Evolutionary conservation across 2,797 vertebrate species (phyloP).

Genomic region (Xiphorhynchus erythropygius): DNA sequence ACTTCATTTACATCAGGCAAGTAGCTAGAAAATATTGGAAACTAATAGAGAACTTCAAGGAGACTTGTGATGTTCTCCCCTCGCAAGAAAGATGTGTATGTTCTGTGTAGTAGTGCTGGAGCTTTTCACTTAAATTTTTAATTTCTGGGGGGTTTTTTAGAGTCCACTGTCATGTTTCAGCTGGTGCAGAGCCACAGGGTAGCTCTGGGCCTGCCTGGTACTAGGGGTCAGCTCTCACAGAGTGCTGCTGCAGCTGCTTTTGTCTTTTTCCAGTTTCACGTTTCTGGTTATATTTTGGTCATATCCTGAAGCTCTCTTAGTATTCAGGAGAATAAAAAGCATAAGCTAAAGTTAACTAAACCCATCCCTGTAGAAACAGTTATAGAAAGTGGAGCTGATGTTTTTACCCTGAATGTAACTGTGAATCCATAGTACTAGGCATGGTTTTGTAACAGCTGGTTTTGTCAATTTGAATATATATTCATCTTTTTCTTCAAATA

Average conservation of each 20-base stretch:
- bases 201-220: neutral
- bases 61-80: neutral
- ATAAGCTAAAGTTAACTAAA: neutral
- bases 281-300: neutral
- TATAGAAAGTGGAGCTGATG: neutral
- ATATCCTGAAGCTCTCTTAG: neutral
- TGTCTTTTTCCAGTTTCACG: neutral
- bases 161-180: neutral
- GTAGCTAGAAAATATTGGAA: neutral
- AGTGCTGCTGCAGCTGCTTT: neutral
- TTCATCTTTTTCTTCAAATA: conserved; percentile 4
- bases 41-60: neutral
- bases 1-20: neutral
- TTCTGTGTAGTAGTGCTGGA: neutral
- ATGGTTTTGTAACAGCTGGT: neutral
- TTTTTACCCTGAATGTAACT: neutral
- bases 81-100: neutral
- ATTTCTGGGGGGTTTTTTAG: neutral
- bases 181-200: neutral
- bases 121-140: neutral
- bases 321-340: neutral
- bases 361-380: neutral
- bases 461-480: neutral
- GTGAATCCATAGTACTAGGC: neutral
- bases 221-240: neutral